phyloP scores from a whole-genome alignment of 2,113 vertebrate genomes.

The Brachyistius frenatus region DNA sequence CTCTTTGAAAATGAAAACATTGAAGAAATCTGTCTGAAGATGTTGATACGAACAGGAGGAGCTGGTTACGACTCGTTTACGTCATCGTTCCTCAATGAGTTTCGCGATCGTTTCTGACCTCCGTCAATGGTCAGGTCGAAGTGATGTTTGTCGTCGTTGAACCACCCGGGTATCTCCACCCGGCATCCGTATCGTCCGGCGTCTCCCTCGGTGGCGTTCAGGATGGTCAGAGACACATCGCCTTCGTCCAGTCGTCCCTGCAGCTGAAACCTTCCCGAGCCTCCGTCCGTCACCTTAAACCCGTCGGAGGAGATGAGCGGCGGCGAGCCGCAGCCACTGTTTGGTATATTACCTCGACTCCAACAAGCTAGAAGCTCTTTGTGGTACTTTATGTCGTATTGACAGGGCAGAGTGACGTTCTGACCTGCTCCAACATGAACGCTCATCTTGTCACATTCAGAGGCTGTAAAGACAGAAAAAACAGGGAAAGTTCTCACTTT shows the following conservation, averaged over 20 bases:
- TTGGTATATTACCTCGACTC: background rate
- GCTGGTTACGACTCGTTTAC: too few relatives aligned
- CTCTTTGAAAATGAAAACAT: too few relatives aligned
- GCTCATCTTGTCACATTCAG: rapidly evolving
- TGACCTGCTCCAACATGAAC: background rate
- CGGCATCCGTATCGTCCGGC: constrained; percentile 51
- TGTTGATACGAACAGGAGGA: too few relatives aligned
- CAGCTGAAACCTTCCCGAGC: constrained; percentile 35
- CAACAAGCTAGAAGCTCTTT: background rate
- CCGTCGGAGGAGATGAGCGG: constrained; percentile 17
- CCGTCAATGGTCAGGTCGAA: rapidly evolving
- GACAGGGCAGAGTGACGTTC: constrained; percentile 39
- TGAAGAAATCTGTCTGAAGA: too few relatives aligned
- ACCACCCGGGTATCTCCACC: background rate
- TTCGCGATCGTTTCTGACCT: constrained; percentile 19
- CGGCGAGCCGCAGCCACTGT: rapidly evolving
- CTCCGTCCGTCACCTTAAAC: rapidly evolving
- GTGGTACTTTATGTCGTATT: rapidly evolving
- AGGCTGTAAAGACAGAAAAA: constrained; percentile 29
- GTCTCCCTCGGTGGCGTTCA: constrained; percentile 9
- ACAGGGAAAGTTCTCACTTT: background rate
- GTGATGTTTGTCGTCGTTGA: constrained; percentile 30
- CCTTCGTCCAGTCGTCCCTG: constrained; percentile 44
- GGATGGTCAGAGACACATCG: constrained; percentile 58
- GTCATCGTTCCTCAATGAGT: too few relatives aligned